Conservation (phyloP, 2,888 invertebrate genomes). For the Branchellion lobata region DNA sequence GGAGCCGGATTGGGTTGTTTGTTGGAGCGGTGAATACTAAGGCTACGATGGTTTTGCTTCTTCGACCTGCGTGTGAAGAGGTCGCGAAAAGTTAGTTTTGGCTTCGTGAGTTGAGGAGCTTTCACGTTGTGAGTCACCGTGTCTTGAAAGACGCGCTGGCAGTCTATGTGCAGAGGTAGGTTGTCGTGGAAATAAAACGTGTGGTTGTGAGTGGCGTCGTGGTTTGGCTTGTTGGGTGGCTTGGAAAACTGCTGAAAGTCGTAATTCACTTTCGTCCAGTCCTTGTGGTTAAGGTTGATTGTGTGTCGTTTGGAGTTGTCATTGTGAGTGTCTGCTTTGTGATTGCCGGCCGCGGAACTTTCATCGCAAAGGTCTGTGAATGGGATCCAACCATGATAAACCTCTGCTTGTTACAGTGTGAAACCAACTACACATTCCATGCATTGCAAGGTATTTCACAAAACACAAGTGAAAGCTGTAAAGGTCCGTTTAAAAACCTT, state of each 20-base stretch:
- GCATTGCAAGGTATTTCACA: no score
- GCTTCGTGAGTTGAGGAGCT: neutral
- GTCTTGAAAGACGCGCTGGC: conserved; percentile 12
- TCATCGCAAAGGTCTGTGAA: neutral
- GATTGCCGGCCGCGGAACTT: neutral
- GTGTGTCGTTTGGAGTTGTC: conserved; percentile 1
- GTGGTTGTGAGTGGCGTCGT: neutral
- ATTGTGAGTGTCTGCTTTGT: neutral
- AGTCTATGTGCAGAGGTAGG: neutral
- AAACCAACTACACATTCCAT: no score
- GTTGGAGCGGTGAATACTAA: neutral
- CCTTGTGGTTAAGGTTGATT: conserved; percentile 10
- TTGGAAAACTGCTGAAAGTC: neutral
- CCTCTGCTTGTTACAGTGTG: no score
- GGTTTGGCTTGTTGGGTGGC: neutral
- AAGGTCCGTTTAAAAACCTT: no score
- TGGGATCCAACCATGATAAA: no score
- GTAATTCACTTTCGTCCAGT: neutral
- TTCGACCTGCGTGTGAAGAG: neutral
- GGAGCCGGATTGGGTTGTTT: no score
- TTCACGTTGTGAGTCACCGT: neutral
- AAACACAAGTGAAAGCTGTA: no score
- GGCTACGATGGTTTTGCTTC: neutral
- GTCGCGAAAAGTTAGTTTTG: neutral
- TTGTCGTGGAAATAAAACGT: neutral